A percentile compares a stretch with the other conserved stretches of the same genome.
phyloP scores from a whole-genome alignment of 2,797 vertebrate species.

The Ctenosaura bakeri region DNA sequence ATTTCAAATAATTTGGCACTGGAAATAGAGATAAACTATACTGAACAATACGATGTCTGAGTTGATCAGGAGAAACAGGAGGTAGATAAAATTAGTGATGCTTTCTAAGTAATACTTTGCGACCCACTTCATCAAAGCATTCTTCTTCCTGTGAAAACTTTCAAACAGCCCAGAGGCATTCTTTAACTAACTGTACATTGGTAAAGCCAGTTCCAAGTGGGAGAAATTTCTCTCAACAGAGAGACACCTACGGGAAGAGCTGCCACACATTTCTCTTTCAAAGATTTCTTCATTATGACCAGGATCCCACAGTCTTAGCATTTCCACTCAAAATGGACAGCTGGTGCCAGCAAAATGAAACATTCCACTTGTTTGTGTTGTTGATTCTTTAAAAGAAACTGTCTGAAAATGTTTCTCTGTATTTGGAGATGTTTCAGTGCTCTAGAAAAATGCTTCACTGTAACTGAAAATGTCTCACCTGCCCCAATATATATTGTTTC shows the following conservation, averaged over 20 bases:
- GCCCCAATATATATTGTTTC: constrained; percentile 66
- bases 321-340: constrained; percentile 77
- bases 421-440: constrained; percentile 70
- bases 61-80: constrained; percentile 62
- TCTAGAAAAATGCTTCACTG: constrained; percentile 71
- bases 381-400: constrained; percentile 68
- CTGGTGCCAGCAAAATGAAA: constrained; percentile 74
- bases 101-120: constrained; percentile 65
- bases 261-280: constrained; percentile 53
- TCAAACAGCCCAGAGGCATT: constrained; percentile 73
- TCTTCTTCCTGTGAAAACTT: constrained; percentile 71
- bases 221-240: constrained; percentile 67
- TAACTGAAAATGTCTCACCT: constrained; percentile 59
- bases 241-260: constrained; percentile 74
- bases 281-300: constrained; percentile 53
- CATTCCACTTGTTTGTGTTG: constrained; percentile 70
- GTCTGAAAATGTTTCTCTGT: constrained; percentile 66
- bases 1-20: neutral
- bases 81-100: constrained; percentile 46
- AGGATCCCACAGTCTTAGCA: constrained; percentile 64
- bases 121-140: constrained; percentile 66
- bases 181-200: constrained; percentile 75
- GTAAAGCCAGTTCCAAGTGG: constrained; percentile 66
- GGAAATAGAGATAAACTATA: neutral
- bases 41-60: constrained; percentile 19